phyloP scores from a whole-genome alignment of 2,888 invertebrate genomes.

The Gortyna flavago region DNA sequence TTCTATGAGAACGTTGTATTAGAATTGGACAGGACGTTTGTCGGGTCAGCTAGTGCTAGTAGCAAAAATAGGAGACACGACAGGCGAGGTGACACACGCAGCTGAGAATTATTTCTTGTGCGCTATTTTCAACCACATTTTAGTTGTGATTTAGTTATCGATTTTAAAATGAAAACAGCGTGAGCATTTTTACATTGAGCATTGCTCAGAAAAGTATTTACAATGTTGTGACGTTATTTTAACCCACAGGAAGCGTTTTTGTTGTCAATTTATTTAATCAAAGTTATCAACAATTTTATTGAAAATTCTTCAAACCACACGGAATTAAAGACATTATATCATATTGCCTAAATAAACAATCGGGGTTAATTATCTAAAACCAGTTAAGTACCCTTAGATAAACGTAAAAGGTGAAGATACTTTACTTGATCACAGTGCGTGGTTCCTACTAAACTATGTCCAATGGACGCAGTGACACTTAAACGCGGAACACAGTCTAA shows the following conservation, averaged over 20 bases:
- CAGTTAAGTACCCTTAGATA: conserved; percentile 2
- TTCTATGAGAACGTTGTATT: neutral
- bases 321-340: neutral
- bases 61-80: neutral
- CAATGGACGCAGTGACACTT: neutral
- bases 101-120: neutral
- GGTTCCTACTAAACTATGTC: neutral
- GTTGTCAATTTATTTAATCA: conserved; percentile 25
- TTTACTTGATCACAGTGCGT: neutral
- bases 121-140: neutral
- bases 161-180: conserved; percentile 2
- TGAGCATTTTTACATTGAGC: neutral
- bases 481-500: neutral
- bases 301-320: neutral
- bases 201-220: neutral
- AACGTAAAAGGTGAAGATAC: neutral
- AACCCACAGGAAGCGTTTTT: neutral
- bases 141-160: conserved; percentile 4
- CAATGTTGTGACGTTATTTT: neutral
- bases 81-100: neutral
- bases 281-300: neutral
- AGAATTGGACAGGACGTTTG: neutral
- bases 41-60: neutral
- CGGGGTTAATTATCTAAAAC: conserved; percentile 4
- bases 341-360: conserved; percentile 1